phyloP scores from a whole-genome alignment of 2,797 vertebrate species.

The Melanotaenia pygmaea region DNA sequence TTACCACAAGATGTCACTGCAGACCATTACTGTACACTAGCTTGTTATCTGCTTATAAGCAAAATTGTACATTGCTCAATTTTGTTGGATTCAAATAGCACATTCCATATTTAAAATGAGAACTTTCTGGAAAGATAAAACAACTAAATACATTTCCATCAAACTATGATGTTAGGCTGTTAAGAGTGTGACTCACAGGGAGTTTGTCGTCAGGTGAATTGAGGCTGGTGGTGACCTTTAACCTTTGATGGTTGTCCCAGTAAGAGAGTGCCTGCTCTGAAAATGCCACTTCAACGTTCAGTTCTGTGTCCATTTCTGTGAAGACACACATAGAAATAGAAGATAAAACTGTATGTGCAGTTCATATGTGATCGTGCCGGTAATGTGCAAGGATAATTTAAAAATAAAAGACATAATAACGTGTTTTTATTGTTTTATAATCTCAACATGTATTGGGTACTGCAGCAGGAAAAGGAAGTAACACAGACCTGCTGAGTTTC shows the following conservation, averaged over 20 bases:
- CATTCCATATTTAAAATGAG: background rate
- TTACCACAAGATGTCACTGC: conserved; percentile 50
- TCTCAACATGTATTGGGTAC: conserved; percentile 5
- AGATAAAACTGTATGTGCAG: background rate
- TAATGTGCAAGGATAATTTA: conserved; percentile 8
- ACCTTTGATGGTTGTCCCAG: conserved; percentile 79
- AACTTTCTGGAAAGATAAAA: background rate
- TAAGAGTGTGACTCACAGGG: conserved; percentile 82
- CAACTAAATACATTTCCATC: background rate
- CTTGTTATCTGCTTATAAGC: background rate
- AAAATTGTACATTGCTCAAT: background rate
- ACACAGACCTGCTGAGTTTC: conserved; percentile 4
- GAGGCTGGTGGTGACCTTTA: conserved; percentile 63
- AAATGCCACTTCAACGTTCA: conserved; percentile 93
- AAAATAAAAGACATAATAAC: background rate
- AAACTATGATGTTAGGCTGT: background rate
- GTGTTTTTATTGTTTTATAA: conserved; percentile 1
- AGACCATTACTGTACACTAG: background rate
- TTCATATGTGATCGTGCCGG: conserved; percentile 8
- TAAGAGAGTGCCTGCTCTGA: conserved; percentile 92
- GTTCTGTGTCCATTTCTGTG: conserved; percentile 84
- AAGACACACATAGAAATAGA: conserved; percentile 15
- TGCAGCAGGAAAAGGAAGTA: conserved; percentile 14
- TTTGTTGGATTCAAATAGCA: background rate
- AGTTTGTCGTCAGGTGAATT: conserved; percentile 84